Evolutionary conservation across 2,113 vertebrate species (phyloP).

Genomic region (Nothocercus julius): DNA sequence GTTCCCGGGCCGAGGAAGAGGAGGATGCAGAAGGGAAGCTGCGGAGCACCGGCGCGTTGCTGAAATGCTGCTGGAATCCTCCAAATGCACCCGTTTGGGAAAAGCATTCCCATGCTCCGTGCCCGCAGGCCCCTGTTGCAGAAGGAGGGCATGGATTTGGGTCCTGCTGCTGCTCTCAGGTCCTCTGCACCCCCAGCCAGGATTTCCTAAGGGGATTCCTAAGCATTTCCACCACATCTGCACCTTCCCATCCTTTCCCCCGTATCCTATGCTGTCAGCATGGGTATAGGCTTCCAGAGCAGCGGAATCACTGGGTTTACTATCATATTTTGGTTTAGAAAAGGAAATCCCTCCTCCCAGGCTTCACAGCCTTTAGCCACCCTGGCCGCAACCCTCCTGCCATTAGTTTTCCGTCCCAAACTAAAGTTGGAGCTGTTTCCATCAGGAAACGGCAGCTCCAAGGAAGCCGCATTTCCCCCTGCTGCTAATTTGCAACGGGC

Average conservation of each 20-base stretch:
- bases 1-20: neutral
- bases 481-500: accelerated
- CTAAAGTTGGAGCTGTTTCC: neutral
- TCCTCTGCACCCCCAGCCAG: neutral
- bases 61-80: accelerated
- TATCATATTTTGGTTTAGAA: neutral
- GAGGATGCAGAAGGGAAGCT: neutral
- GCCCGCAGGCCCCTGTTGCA: accelerated
- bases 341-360: neutral
- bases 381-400: neutral
- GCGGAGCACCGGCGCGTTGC: accelerated
- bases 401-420: neutral
- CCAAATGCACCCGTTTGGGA: accelerated
- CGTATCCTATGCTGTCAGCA: accelerated
- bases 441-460: neutral
- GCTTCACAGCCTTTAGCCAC: neutral
- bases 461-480: neutral
- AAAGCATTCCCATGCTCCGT: accelerated
- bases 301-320: neutral
- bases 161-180: accelerated
- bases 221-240: neutral
- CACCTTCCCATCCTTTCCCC: accelerated
- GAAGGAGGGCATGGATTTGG: accelerated
- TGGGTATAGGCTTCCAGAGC: accelerated
- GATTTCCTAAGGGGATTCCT: no score